Evolutionary conservation across 1,140 invertebrate genomes (phyloP).

Genomic region (Mylabris phalerata): DNA sequence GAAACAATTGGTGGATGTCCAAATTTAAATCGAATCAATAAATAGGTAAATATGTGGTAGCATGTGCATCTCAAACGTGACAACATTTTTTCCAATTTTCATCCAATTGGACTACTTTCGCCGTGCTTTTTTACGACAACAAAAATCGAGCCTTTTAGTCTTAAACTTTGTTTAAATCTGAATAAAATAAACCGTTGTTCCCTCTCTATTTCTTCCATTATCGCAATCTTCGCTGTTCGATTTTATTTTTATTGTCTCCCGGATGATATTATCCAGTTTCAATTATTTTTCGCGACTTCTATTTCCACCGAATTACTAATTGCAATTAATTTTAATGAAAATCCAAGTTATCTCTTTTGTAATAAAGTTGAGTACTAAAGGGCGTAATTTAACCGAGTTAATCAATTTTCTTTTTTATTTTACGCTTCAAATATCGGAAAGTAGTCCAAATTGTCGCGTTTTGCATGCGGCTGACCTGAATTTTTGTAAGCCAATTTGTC

Average conservation of each 20-base stretch:
- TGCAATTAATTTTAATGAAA: too few relatives aligned
- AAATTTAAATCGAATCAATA: neutral
- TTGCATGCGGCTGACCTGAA: constrained; percentile 41
- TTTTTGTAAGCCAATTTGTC: constrained; percentile 39
- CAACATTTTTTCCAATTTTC: neutral
- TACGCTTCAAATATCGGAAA: neutral
- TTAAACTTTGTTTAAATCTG: neutral
- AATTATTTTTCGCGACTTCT: too few relatives aligned
- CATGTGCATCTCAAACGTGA: constrained; percentile 18
- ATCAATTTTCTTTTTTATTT: neutral
- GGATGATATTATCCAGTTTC: too few relatives aligned
- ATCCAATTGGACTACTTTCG: constrained; percentile 10
- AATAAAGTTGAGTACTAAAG: too few relatives aligned
- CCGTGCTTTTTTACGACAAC: too few relatives aligned
- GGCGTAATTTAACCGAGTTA: too few relatives aligned
- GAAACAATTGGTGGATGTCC: neutral
- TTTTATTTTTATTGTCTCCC: neutral
- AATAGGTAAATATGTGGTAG: constrained; percentile 9
- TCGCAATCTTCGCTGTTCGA: neutral
- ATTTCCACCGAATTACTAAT: too few relatives aligned
- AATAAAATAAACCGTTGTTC: neutral
- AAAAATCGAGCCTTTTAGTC: too few relatives aligned
- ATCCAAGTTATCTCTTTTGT: too few relatives aligned
- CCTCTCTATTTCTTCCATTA: constrained; percentile 1
- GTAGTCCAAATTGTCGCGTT: constrained; percentile 18